These are phyloP conservation scores for mouse (Mus musculus) DNA, from an alignment of 2,113 vertebrate species.

Conservation along the genomic window DNA sequence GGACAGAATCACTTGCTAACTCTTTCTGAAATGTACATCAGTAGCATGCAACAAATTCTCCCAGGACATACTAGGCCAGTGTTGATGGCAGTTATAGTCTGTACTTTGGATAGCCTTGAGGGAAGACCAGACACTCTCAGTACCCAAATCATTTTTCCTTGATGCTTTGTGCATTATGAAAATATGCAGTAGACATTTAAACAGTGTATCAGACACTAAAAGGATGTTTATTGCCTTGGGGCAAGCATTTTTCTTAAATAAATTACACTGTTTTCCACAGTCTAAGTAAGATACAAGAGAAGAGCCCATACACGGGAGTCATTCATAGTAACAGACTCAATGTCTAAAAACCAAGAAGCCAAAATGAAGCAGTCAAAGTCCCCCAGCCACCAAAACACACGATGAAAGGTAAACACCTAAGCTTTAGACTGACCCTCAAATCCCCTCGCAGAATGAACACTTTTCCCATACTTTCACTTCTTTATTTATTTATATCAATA, in stretches of 20 bases:
- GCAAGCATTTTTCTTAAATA: neutral
- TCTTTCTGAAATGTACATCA: neutral
- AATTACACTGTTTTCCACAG: neutral
- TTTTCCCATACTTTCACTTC: neutral
- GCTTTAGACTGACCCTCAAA: neutral
- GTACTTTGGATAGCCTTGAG: neutral
- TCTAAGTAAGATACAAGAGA: slow-evolving; percentile 5
- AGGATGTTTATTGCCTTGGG: slow-evolving; percentile 30
- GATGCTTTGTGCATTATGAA: slow-evolving; percentile 42
- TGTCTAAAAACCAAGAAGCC: neutral
- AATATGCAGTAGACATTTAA: slow-evolving; percentile 28
- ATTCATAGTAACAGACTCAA: neutral
- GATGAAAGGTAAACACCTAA: neutral
- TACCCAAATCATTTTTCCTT: slow-evolving; percentile 14
- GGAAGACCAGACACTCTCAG: neutral
- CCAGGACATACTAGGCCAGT: neutral
- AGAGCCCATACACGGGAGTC: neutral
- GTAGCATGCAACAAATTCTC: slow-evolving; percentile 11
- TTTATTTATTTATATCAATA: slow-evolving; percentile 17
- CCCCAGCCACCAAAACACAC: neutral
- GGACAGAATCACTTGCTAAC: neutral
- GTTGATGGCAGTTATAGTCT: neutral
- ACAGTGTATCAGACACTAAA: neutral
- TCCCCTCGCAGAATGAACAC: neutral
- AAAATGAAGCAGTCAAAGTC: neutral